Evolutionary conservation across 2,888 invertebrate species (phyloP).

Genomic region (Parnassius mnemosyne): DNA sequence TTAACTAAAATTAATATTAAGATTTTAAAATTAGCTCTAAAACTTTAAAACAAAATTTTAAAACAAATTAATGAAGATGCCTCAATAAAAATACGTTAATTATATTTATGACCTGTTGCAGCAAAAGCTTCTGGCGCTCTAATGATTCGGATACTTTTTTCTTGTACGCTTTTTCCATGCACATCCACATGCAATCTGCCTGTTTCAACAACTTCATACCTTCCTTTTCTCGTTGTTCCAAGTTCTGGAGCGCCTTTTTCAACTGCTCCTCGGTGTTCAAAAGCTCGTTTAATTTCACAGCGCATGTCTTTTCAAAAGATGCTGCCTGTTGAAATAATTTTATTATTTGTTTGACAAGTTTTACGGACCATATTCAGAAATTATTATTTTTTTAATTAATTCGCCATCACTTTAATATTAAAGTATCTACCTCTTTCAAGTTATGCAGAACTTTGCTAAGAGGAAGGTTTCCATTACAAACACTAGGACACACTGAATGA

Average conservation of each 20-base stretch:
- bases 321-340: conserved; percentile 48
- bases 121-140: conserved; percentile 49
- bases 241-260: conserved; percentile 72
- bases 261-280: conserved; percentile 75
- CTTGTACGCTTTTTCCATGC: conserved; percentile 74
- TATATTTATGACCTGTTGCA: conserved; percentile 45
- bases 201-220: conserved; percentile 76
- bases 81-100: neutral
- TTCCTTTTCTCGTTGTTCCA: conserved; percentile 81
- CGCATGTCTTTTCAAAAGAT: conserved; percentile 57
- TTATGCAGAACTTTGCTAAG: conserved; percentile 56
- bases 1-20: conserved; percentile 41
- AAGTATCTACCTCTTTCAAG: conserved; percentile 50
- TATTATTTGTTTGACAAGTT: neutral
- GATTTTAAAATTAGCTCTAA: neutral
- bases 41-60: conserved; percentile 1
- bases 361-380: no score
- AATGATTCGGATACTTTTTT: conserved; percentile 54
- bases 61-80: neutral
- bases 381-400: neutral
- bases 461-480: conserved; percentile 31
- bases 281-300: conserved; percentile 69
- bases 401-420: neutral
- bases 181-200: conserved; percentile 79
- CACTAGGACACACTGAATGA: conserved; percentile 18